Base-by-base conservation (phyloP, 2,888 invertebrate genomes). In the Lochmaea crataegi region DNA sequence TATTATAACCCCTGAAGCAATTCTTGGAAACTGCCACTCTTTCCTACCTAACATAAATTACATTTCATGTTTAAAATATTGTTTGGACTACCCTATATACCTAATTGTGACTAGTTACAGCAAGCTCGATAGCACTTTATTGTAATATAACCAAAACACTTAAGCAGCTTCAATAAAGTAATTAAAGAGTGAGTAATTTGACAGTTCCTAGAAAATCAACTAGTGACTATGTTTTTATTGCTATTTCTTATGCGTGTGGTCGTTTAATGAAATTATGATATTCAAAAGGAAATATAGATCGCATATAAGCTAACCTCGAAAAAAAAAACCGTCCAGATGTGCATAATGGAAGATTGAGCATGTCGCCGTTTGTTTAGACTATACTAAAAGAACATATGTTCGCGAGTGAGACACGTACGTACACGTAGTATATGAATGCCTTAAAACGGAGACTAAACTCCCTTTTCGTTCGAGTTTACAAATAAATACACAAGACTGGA, bases 291-390 rank as follows among this genome's bases (percentile, higher is more conserved):
- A 75, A 76, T 73, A 69, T 65, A 69, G 69, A 65, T 73, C 65
- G 73, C 71, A 71, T 77, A 38, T 38, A 38, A 77, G 75, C 76
- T 74, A 74, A 72, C 71, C 72, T 68, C 56, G 38, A 76, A 69
- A 72, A 72, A 73, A 76, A 78, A 75, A 65, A 71, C 74, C 65
- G 67, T 75, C 78, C 79, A 79, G 78, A 78, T 78, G 79, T 77
- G 75, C 75, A 75, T 78, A 77, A 79, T 79, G 78, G 77, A 76
- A 76, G 75, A 77, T 76, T 74, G 76, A 79, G 76, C 79, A 75
- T 77, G 79, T 79, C 79, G 78, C 77, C 81, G 79, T 80, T 81
- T 81, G 81, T 81, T 81, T 81, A 81, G 81, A 78, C 81, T 81
- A 70, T 70, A 79, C 75, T 73, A 74, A 76, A 57, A 71, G 72